Evolutionary conservation across 1,140 invertebrate genomes (phyloP).

Genomic region (Argopecten irradians): DNA sequence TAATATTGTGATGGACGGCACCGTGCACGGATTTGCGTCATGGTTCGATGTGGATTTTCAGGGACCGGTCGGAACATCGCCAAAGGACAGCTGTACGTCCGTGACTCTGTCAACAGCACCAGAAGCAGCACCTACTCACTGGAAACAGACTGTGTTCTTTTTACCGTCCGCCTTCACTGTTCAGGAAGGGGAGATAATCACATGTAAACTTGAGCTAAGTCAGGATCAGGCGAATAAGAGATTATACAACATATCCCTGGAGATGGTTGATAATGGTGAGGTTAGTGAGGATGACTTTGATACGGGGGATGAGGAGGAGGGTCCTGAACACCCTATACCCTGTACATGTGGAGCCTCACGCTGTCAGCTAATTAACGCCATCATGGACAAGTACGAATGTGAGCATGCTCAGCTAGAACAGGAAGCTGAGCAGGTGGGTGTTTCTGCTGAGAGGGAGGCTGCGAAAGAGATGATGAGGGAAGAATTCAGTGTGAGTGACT

Average conservation of each 20-base stretch:
- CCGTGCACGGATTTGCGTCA: conserved; percentile 69
- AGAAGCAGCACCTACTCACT: conserved; percentile 89
- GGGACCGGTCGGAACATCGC: conserved; percentile 33
- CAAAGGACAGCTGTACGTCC: conserved; percentile 35
- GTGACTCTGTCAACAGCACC: conserved; percentile 63
- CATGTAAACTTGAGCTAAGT: conserved; percentile 54
- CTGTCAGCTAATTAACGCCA: conserved; percentile 62
- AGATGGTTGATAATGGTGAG: conserved; percentile 55
- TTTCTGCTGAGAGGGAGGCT: conserved; percentile 56
- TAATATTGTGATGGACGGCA: conserved; percentile 52
- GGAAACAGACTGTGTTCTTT: conserved; percentile 99
- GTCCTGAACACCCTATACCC: conserved; percentile 62
- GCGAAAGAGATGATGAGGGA: conserved; percentile 36
- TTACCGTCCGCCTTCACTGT: conserved; percentile 78
- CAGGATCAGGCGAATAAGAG: conserved; percentile 65
- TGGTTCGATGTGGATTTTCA: conserved; percentile 74
- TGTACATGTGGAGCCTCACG: conserved; percentile 66
- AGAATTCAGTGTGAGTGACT: neutral
- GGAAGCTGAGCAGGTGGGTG: conserved; percentile 62
- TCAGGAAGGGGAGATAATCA: conserved; percentile 54
- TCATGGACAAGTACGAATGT: conserved; percentile 66
- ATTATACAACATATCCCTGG: conserved; percentile 69
- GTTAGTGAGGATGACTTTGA: conserved; percentile 56
- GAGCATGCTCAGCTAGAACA: conserved; percentile 64
- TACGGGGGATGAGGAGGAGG: conserved; percentile 57